Percentiles rank a stretch among this genome's conserved stretches.
These are phyloP conservation scores for Heptranchias perlo DNA, from an alignment of 2,113 vertebrate genomes.

Conservation along the genomic window DNA sequence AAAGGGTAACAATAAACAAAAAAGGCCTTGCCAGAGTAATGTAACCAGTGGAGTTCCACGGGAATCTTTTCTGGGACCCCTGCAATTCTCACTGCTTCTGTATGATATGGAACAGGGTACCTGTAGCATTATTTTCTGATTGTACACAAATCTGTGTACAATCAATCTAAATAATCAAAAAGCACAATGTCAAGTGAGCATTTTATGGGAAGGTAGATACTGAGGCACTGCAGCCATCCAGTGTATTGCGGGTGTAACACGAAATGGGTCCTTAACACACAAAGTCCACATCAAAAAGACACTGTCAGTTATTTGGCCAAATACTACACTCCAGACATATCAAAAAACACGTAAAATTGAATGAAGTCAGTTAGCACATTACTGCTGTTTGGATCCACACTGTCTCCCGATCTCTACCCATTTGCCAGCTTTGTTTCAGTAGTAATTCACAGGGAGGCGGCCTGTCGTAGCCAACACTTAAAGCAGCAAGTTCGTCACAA, in stretches of 20 bases:
- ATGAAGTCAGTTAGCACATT: no score
- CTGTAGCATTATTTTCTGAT: not conserved
- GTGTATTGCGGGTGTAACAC: not conserved
- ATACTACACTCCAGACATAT: not conserved
- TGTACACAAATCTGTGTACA: not conserved
- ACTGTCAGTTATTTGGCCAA: no score
- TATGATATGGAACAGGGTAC: not conserved
- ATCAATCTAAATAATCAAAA: slow-evolving; percentile 5
- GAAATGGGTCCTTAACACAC: not conserved
- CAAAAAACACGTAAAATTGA: not conserved
- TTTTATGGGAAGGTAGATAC: not conserved
- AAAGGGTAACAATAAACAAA: not conserved
- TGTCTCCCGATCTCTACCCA: no score
- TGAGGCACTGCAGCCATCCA: not conserved
- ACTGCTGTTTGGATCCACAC: no score
- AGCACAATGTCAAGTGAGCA: not conserved
- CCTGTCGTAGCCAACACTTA: not conserved
- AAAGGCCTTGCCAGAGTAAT: not conserved
- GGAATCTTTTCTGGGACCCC: not conserved
- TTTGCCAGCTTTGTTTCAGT: not conserved
- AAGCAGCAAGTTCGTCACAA: no score
- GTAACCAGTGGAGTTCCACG: not conserved
- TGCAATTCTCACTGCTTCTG: not conserved
- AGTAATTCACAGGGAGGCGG: not conserved
- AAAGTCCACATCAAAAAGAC: not conserved